These are phyloP conservation scores for Myotis planiceps DNA, from an alignment of 2,797 vertebrate species.

Conservation along the genomic window DNA sequence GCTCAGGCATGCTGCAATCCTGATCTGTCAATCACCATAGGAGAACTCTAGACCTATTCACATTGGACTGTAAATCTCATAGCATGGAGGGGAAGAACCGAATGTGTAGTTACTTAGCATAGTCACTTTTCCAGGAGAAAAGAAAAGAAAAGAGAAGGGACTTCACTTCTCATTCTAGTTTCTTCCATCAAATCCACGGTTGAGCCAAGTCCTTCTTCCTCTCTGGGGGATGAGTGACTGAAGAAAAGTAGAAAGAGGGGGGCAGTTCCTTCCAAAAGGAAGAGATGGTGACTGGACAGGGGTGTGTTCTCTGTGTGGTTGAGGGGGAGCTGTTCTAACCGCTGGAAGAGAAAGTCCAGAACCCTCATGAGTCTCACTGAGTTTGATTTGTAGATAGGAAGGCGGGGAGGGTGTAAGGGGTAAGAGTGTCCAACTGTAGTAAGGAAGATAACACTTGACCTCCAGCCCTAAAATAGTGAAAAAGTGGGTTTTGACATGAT, in stretches of 20 bases:
- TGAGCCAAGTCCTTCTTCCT: not conserved
- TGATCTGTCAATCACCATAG: not conserved
- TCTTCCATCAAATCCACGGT: not conserved
- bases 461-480: not conserved
- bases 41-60: not conserved
- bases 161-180: not conserved
- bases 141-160: not conserved
- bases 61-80: not conserved
- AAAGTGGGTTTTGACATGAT: not conserved
- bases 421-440: not conserved
- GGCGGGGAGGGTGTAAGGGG: not conserved
- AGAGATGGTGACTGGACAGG: not conserved
- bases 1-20: not conserved
- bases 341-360: not conserved
- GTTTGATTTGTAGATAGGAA: not conserved
- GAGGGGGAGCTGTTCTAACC: not conserved
- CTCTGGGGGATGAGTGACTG: not conserved
- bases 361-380: not conserved
- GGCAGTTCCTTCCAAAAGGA: not conserved
- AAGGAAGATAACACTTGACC: not conserved
- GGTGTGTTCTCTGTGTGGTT: not conserved
- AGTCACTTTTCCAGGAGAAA: not conserved
- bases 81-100: not conserved
- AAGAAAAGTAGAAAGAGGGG: not conserved
- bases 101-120: not conserved